Evolutionary conservation across 1,140 invertebrate species (phyloP).

Genomic region (Calliopsis andreniformis): DNA sequence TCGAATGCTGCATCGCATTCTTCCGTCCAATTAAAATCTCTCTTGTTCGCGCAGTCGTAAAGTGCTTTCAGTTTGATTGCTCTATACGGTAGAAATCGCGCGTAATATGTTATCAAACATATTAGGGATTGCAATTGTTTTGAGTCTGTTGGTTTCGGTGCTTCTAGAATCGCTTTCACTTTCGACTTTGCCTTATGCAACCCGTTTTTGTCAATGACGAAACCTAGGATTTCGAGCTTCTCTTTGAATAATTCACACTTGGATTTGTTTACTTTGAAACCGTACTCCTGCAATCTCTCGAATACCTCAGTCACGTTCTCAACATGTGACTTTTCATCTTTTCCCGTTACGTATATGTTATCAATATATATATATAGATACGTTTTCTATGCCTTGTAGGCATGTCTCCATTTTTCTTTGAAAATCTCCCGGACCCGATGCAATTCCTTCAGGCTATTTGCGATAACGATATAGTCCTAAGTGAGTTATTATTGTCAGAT

Average conservation of each 20-base stretch:
- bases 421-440: constrained; percentile 67
- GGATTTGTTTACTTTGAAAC: constrained; percentile 21
- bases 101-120: no score
- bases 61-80: no score
- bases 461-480: constrained; percentile 67
- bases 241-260: constrained; percentile 66
- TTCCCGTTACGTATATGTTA: background rate
- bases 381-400: constrained; percentile 49
- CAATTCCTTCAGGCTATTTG: constrained; percentile 72
- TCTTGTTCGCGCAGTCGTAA: no score
- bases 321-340: constrained; percentile 2
- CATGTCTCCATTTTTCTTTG: constrained; percentile 73
- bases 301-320: constrained; percentile 49
- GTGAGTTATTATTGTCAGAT: constrained; percentile 40
- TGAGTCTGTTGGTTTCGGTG: no score
- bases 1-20: no score
- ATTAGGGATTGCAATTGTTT: no score
- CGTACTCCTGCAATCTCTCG: constrained; percentile 16
- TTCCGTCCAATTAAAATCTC: no score
- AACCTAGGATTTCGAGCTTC: no score
- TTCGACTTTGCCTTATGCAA: no score
- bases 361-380: background rate
- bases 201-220: no score
- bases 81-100: no score
- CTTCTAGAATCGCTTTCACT: no score